Base-by-base conservation (phyloP, 1,140 invertebrate species). In the Goniozus legneri region DNA sequence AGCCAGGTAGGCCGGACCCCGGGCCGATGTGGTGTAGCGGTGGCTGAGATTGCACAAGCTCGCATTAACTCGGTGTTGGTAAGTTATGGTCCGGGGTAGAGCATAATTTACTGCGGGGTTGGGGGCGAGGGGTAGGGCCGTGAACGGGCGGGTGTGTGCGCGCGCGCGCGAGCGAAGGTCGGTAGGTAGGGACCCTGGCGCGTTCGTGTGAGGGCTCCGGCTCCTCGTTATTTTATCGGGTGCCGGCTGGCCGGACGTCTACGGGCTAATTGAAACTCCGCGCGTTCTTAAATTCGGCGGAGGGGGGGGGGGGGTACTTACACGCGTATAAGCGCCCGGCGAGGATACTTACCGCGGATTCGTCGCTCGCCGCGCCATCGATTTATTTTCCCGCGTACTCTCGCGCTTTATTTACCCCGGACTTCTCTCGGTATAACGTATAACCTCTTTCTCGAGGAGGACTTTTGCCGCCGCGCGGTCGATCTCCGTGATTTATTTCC, bases 11-110 rank as follows among this genome's bases (percentile, higher is more conserved):
- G 61, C 58, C 50, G 58, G 56, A 50, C 55, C 54, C n/a, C n/a
- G n/a, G n/a, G n/a, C n/a, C n/a, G n/a, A n/a, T n/a, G 50, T 56
- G 60, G 58, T 6, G 60, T 63, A 56, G 57, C 58, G 10, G n/a
- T n/a, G n/a, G n/a, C 36, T 19, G 52, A 60, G 65, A 71, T 70
- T 69, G 64, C 65, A 67, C 66, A 67, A 65, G 64, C 61, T 56
- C 47, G 59, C 67, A 70, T 71, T 70, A 66, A 69, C 61, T 70
- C 52, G 50, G 61, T 59, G 60, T 60, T 51, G 55, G 62, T 71
- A 68, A 71, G 60, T 70, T 71, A 71, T 67, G 64, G 60, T 59
- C 44, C 52, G 44, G 44, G 44, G 43, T 52, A 58, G 62, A 64
- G 58, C 60, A 69, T 70, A 70, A 70, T 70, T 71, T 67, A 69